phyloP scores from a whole-genome alignment of 2,888 invertebrate species.

The Cephus pulcher region DNA sequence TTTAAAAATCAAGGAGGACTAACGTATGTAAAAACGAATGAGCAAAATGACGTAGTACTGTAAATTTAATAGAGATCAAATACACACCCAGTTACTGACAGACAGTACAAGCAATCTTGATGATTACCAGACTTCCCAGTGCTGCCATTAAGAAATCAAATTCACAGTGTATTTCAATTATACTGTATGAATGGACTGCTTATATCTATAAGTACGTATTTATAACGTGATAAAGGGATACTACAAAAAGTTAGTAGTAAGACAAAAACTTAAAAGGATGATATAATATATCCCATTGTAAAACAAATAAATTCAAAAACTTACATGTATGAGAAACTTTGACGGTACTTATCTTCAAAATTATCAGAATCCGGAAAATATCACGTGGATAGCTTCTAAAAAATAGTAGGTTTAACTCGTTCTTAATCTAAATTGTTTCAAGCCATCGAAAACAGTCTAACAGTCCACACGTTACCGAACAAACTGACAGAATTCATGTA shows the following conservation, averaged over 20 bases:
- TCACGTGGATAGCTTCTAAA: not conserved
- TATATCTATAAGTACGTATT: not conserved
- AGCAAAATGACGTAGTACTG: not conserved
- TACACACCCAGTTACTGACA: not conserved
- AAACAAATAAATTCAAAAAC: not conserved
- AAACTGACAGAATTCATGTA: not conserved
- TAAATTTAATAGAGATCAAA: not conserved
- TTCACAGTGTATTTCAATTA: not conserved
- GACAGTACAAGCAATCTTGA: not conserved
- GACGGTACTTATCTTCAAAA: not conserved
- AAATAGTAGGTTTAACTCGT: not conserved
- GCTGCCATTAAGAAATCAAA: not conserved
- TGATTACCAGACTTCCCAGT: not conserved
- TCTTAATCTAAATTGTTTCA: not conserved
- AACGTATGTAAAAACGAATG: not conserved
- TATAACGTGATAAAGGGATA: not conserved
- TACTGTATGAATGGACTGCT: not conserved
- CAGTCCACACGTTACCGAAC: not conserved
- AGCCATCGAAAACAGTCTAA: not conserved
- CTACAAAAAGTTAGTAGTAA: not conserved
- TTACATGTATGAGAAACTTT: not conserved
- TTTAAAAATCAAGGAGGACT: too few species aligned
- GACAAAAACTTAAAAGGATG: not conserved
- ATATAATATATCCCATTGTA: not conserved
- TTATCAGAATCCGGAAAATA: not conserved